These are phyloP conservation scores for Microcebus murinus DNA, from an alignment of 2,113 vertebrate genomes.

Conservation along the genomic window DNA sequence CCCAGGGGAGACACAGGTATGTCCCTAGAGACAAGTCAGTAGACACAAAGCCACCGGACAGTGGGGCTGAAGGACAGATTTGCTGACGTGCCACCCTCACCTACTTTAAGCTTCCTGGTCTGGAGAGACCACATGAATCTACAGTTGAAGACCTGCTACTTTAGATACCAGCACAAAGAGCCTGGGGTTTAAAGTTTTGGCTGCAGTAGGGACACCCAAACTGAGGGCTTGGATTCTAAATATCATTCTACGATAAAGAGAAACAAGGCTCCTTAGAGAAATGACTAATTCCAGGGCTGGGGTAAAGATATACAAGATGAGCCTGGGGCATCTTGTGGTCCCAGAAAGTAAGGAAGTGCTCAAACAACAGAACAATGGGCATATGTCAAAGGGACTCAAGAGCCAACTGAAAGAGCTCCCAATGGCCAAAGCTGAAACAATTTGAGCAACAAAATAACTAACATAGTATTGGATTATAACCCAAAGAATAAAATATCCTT, in stretches of 20 bases:
- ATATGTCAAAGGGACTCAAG: background rate
- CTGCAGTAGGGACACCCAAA: background rate
- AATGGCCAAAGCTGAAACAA: background rate
- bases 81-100: no score
- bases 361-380: background rate
- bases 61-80: background rate
- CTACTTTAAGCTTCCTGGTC: background rate
- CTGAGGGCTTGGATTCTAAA: background rate
- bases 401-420: background rate
- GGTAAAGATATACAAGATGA: background rate
- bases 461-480: background rate
- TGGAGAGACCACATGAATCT: background rate
- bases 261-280: background rate
- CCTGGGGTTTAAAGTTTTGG: background rate
- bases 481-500: background rate
- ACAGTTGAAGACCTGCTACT: background rate
- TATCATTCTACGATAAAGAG: background rate
- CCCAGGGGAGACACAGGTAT: background rate
- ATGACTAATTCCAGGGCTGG: background rate
- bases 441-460: background rate
- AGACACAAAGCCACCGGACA: background rate
- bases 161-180: background rate
- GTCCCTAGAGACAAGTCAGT: background rate
- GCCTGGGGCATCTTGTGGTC: background rate
- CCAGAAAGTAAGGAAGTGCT: background rate